Evolutionary conservation across 2,888 invertebrate genomes (phyloP), one percentile per base, ranked within the genome.

Genomic region (Sipunculus nudus): DNA sequence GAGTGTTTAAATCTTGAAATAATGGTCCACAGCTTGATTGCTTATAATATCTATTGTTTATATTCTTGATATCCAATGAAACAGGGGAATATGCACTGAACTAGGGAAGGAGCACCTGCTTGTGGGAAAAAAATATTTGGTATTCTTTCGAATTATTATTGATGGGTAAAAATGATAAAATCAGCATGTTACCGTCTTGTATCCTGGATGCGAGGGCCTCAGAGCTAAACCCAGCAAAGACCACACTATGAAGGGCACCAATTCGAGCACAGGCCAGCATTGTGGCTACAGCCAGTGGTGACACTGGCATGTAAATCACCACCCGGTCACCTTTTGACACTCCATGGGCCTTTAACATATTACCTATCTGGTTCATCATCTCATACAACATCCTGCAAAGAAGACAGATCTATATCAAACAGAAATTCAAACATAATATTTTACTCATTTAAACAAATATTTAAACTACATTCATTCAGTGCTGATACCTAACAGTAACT

Each of bases 201-300:
- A 86, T 85, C 58, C 86, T 73, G 4, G 80, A 77, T 29, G 85
- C 83, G 8, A 86, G 73, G 10, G 86, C 84, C 53, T 85, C 84
- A 3, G 85, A 75, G 67, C 85, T 85, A 73, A 86, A 86, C 8
- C 86, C 86, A 47, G 85, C 86, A 76, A 86, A 86, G 29, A 86
- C 84, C 10, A 86, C 85, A 55, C 81, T 84, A 72, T 86, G 86
- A 29, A 86, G 73, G 50, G 86, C 86, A 8, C 86, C 86, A 49
- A 86, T 85, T 32, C 86, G 75, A 8, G 86, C 79, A 74, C 86
- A 86, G 3, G 86, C 86, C 58, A 86, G 72, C 83, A 86, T 85
- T 65, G 84, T 76, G 1, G 84, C 85, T 16, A 85, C 82, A 1
- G 85, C 84, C 3, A 80, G 70, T 1, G 86, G 85, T 25, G 81